Evolutionary conservation across 2,113 vertebrate species (phyloP).

Genomic region (Ptilorrhoa leucosticta): DNA sequence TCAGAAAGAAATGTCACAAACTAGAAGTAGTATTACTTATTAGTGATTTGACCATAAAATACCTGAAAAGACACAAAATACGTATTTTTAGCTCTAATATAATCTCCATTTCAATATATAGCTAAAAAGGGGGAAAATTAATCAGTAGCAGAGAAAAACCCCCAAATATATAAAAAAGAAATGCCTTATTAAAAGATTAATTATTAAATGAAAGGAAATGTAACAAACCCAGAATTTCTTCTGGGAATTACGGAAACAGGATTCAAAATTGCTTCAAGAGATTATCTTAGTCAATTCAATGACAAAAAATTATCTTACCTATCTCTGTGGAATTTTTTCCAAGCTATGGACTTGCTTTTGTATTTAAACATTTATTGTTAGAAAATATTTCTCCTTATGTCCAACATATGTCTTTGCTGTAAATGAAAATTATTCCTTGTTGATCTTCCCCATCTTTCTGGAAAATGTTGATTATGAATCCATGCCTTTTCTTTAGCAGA

Average conservation of each 20-base stretch:
- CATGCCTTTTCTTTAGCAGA: neutral
- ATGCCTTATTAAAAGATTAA: neutral
- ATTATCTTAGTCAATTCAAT: neutral
- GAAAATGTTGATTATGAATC: neutral
- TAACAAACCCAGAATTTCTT: neutral
- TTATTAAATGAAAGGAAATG: neutral
- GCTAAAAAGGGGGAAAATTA: neutral
- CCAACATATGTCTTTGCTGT: fast-evolving
- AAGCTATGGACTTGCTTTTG: neutral
- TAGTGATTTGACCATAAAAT: neutral
- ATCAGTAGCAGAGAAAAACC: neutral
- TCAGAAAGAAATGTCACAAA: neutral
- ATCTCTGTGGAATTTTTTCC: neutral
- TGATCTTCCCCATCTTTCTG: neutral
- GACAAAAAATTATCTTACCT: neutral
- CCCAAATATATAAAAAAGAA: neutral
- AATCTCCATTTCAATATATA: neutral
- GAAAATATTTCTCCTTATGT: neutral
- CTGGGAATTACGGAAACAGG: neutral
- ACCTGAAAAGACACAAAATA: neutral
- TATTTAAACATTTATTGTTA: neutral
- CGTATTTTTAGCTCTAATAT: neutral
- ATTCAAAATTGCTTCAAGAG: neutral
- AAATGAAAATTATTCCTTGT: neutral
- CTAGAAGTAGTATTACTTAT: neutral